These are phyloP conservation scores for Drosophila cardini DNA, from an alignment of 1,140 invertebrate species.

Conservation along the genomic window DNA sequence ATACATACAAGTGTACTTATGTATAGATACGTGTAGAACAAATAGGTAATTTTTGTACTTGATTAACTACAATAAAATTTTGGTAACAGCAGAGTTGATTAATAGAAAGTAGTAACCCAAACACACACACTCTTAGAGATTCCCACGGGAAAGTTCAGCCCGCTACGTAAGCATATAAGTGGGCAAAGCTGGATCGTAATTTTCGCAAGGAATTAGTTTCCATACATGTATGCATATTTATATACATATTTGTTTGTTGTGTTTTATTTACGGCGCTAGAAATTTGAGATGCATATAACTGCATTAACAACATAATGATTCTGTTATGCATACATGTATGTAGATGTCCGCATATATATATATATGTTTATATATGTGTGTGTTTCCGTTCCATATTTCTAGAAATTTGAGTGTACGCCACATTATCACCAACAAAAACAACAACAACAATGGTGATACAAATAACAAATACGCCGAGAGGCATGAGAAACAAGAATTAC, in stretches of 20 bases:
- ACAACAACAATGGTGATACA: slow-evolving; percentile 9
- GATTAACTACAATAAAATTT: too few species aligned
- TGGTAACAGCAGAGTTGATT: too few species aligned
- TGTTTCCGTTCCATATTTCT: slow-evolving; percentile 45
- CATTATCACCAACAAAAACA: slow-evolving; percentile 36
- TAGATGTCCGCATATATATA: background rate
- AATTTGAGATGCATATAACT: background rate
- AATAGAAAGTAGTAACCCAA: too few species aligned
- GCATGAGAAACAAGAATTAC: slow-evolving; percentile 2
- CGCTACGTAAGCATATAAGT: background rate
- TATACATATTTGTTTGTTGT: background rate
- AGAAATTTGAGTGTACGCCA: slow-evolving; percentile 31
- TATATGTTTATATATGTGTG: background rate
- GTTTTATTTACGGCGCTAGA: background rate
- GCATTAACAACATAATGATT: background rate
- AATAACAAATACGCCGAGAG: slow-evolving; percentile 13
- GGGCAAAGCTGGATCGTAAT: background rate
- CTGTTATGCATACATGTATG: slow-evolving; percentile 23
- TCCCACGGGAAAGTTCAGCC: background rate
- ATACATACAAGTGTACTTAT: slow-evolving; percentile 45
- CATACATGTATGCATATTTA: background rate
- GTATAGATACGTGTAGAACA: background rate
- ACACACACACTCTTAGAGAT: too few species aligned
- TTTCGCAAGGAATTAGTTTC: background rate
- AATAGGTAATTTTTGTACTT: too few species aligned